A percentile compares a stretch with the other conserved stretches of the same genome.
Evolutionary conservation across 2,888 invertebrate genomes (phyloP).

Genomic region (Lasioglossum figueresi): DNA sequence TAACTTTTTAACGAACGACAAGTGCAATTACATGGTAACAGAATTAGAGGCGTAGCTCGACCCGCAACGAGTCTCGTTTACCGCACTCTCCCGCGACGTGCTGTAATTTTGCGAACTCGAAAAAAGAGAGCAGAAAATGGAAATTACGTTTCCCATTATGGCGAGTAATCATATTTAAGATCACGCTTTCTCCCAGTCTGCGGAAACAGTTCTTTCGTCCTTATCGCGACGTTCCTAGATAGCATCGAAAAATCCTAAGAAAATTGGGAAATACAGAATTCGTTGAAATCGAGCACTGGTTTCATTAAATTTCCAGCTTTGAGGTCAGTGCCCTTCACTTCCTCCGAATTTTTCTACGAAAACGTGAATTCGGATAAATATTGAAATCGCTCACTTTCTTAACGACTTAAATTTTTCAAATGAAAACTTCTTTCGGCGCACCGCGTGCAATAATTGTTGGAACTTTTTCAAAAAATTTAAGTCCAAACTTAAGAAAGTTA

Average conservation of each 20-base stretch:
- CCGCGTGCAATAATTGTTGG: no score
- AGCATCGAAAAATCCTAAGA: not conserved
- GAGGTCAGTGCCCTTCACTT: not conserved
- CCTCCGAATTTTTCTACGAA: not conserved
- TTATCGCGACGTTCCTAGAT: not conserved
- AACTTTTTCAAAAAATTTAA: no score
- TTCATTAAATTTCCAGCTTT: not conserved
- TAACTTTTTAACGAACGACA: conserved; percentile 72
- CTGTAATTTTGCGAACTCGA: not conserved
- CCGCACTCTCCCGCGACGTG: conserved; percentile 6
- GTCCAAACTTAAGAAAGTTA: no score
- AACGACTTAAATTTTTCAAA: no score
- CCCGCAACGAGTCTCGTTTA: conserved; percentile 28
- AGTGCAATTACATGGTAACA: conserved; percentile 63
- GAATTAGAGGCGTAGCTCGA: conserved; percentile 39
- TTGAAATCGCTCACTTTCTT: no score
- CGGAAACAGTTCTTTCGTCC: not conserved
- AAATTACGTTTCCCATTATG: not conserved
- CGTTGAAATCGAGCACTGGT: not conserved
- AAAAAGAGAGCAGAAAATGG: not conserved
- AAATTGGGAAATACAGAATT: not conserved
- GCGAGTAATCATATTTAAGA: not conserved
- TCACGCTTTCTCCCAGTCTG: not conserved
- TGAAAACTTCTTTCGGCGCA: no score
- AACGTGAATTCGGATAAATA: not conserved